These are phyloP conservation scores for Hermaeophaga mercurialis DNA, from an alignment of 2,888 invertebrate species.

Conservation along the genomic window DNA sequence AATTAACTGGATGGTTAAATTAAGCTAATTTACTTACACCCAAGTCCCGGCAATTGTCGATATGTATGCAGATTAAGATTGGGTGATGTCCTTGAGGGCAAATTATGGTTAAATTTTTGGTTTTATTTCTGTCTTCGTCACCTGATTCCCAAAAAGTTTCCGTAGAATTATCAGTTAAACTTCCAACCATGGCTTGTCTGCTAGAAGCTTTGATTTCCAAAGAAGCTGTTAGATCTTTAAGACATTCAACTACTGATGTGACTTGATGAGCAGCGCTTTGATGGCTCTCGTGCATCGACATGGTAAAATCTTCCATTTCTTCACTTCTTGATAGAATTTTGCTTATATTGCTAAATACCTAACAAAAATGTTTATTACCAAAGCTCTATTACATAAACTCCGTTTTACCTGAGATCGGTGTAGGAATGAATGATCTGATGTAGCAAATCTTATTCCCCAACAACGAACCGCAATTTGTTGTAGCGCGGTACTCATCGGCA, in stretches of 20 bases:
- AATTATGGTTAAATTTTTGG: conserved; percentile 79
- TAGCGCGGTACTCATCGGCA: conserved; percentile 85
- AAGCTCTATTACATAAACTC: neutral
- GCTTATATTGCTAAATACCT: conserved; percentile 92
- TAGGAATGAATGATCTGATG: conserved; percentile 88
- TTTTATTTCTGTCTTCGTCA: conserved; percentile 93
- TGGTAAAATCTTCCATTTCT: conserved; percentile 69
- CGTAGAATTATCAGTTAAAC: conserved; percentile 90
- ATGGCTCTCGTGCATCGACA: conserved; percentile 43
- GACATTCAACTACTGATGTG: conserved; percentile 65
- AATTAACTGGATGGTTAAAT: too few relatives aligned
- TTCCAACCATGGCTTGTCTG: conserved; percentile 91
- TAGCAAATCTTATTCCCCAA: conserved; percentile 89
- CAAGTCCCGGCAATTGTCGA: conserved; percentile 93
- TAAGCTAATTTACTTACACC: conserved; percentile 64
- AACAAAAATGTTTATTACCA: too few relatives aligned
- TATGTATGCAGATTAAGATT: conserved; percentile 81
- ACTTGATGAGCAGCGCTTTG: conserved; percentile 56
- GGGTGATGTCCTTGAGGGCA: conserved; percentile 70
- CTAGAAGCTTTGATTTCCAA: conserved; percentile 89
- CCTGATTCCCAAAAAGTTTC: conserved; percentile 99
- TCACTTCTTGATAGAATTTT: conserved; percentile 93
- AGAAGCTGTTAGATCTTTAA: conserved; percentile 75
- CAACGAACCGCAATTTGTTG: conserved; percentile 92
- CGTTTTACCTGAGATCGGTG: conserved; percentile 64